These are phyloP conservation scores for Lagopus leucura DNA, from an alignment of 2,113 vertebrate species.

Conservation along the genomic window DNA sequence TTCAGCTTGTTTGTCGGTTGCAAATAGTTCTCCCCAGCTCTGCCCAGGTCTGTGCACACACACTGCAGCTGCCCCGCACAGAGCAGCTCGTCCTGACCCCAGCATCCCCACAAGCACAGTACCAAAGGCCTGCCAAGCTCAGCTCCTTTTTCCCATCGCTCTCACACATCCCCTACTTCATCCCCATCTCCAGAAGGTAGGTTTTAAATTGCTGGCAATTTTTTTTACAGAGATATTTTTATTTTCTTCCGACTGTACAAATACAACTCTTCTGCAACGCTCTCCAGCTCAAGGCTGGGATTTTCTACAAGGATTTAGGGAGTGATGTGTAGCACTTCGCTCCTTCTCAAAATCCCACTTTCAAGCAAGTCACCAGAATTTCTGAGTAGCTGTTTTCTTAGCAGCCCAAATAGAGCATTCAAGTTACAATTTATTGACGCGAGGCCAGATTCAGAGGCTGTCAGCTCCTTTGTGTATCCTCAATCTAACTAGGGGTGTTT, in stretches of 20 bases:
- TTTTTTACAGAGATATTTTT: neutral
- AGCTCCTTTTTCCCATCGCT: neutral
- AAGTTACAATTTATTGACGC: neutral
- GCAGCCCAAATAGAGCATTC: conserved; percentile 47
- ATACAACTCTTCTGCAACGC: neutral
- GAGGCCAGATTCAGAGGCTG: conserved; percentile 46
- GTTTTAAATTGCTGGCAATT: neutral
- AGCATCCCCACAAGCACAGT: neutral
- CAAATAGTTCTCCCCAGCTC: neutral
- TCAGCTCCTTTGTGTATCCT: conserved; percentile 36
- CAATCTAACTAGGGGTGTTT: neutral
- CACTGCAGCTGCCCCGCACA: accelerated
- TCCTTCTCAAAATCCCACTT: neutral
- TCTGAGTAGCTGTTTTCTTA: conserved; percentile 37
- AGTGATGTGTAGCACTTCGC: neutral
- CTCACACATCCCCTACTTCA: neutral
- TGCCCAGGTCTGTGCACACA: neutral
- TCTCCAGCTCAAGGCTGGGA: neutral
- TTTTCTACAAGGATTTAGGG: neutral
- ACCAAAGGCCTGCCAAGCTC: neutral
- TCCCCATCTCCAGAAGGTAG: neutral
- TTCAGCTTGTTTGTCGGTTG: neutral
- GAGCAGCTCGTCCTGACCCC: neutral
- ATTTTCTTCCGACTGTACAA: neutral
- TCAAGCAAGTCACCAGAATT: neutral